phyloP scores from a whole-genome alignment of 2,113 vertebrate species.

The Nestor notabilis region DNA sequence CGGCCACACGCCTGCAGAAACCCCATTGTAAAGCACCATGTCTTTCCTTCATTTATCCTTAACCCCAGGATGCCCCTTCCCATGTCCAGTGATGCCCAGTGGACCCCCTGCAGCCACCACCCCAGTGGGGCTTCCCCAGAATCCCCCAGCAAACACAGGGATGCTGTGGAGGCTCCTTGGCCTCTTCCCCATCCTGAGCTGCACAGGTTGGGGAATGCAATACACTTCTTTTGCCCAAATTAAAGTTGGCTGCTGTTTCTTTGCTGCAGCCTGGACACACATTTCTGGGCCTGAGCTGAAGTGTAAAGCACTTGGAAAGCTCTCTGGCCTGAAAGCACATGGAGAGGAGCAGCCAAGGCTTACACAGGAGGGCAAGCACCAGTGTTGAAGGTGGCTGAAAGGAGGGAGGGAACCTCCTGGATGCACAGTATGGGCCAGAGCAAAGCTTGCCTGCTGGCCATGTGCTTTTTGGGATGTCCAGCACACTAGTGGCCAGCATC shows the following conservation, averaged over 20 bases:
- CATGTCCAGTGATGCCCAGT: neutral
- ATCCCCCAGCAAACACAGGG: rapidly evolving
- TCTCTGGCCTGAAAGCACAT: neutral
- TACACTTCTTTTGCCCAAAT: neutral
- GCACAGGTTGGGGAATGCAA: neutral
- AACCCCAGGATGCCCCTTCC: neutral
- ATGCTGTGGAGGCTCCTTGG: neutral
- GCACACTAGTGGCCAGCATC: neutral
- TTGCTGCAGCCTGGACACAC: neutral
- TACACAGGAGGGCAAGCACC: neutral
- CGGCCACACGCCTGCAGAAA: rapidly evolving
- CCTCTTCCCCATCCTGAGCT: neutral
- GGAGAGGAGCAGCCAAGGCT: neutral
- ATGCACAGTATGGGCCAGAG: neutral
- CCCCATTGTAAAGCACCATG: rapidly evolving
- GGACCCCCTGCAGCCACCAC: neutral
- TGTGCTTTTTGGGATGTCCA: neutral
- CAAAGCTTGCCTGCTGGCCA: neutral
- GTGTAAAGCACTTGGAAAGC: neutral
- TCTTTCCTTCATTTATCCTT: neutral
- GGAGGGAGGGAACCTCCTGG: neutral
- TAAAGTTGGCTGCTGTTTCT: neutral
- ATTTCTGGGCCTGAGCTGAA: neutral
- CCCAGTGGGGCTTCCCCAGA: neutral
- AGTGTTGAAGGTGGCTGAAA: neutral